Evolutionary conservation across 2,888 invertebrate species (phyloP).

Genomic region (Drosophila greeni): DNA sequence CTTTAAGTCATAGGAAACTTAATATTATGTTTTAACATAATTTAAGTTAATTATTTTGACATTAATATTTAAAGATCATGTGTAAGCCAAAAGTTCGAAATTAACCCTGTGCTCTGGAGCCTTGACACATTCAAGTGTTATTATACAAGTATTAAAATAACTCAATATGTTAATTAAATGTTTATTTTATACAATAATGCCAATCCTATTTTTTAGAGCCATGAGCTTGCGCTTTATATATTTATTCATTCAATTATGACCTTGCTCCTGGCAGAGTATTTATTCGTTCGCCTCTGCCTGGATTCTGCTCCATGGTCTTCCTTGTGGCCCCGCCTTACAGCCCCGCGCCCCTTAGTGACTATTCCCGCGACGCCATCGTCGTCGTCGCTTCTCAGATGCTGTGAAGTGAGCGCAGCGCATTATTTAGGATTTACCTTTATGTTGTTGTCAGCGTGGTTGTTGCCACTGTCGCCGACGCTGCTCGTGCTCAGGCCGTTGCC

Average conservation of each 20-base stretch:
- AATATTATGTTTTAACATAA: too few relatives aligned
- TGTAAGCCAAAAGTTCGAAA: too few relatives aligned
- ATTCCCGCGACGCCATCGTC: conserved; percentile 52
- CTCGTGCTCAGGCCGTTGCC: conserved; percentile 24
- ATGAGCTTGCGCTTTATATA: background rate
- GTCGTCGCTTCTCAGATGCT: conserved; percentile 48
- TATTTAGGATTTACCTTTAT: conserved; percentile 76
- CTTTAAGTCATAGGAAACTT: too few relatives aligned
- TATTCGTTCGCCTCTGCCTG: conserved; percentile 1
- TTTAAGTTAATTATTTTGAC: too few relatives aligned
- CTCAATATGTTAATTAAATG: too few relatives aligned
- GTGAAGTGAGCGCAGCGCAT: conserved; percentile 68
- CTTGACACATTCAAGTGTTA: background rate
- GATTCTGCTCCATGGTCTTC: conserved; percentile 5
- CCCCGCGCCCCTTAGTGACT: conserved; percentile 8
- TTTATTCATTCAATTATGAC: background rate
- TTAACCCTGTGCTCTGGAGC: too few relatives aligned
- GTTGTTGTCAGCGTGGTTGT: conserved; percentile 65
- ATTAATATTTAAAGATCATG: too few relatives aligned
- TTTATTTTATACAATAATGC: background rate
- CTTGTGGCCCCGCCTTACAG: conserved; percentile 7
- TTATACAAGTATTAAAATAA: background rate
- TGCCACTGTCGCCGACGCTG: conserved; percentile 32
- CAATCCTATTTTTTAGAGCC: background rate
- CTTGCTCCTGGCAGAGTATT: conserved; percentile 20